A percentile compares a stretch with the other conserved stretches of the same genome.
phyloP scores from a whole-genome alignment of 2,113 vertebrate genomes.

The Catagonus wagneri region DNA sequence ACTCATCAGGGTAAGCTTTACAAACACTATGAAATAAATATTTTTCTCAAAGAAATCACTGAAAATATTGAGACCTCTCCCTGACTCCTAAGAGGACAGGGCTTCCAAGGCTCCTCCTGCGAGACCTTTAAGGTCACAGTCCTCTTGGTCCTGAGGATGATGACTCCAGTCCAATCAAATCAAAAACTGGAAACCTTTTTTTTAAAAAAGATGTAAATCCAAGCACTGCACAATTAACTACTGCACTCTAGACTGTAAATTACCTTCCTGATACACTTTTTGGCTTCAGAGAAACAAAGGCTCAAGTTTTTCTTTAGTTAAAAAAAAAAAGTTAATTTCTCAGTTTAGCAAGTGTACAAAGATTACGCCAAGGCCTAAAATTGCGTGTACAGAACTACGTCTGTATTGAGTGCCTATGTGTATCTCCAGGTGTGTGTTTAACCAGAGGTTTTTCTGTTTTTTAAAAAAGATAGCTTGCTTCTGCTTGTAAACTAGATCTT shows the following conservation, averaged over 20 bases:
- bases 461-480: background rate
- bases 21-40: background rate
- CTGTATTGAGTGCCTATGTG: background rate
- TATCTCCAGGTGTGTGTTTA: background rate
- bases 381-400: background rate
- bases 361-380: background rate
- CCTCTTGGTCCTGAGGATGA: background rate
- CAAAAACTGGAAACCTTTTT: background rate
- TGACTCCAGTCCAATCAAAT: background rate
- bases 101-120: background rate
- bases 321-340: conserved; percentile 6
- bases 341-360: background rate
- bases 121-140: background rate
- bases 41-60: background rate
- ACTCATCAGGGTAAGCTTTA: background rate
- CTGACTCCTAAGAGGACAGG: background rate
- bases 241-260: background rate
- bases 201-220: background rate
- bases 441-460: background rate
- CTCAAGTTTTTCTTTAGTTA: background rate
- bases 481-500: conserved; percentile 19
- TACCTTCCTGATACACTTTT: background rate
- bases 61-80: background rate
- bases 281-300: background rate
- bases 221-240: background rate